Percentiles rank a stretch among this genome's conserved stretches.
phyloP scores from a whole-genome alignment of 2,888 invertebrate genomes.

The Digitonthophagus gazella region DNA sequence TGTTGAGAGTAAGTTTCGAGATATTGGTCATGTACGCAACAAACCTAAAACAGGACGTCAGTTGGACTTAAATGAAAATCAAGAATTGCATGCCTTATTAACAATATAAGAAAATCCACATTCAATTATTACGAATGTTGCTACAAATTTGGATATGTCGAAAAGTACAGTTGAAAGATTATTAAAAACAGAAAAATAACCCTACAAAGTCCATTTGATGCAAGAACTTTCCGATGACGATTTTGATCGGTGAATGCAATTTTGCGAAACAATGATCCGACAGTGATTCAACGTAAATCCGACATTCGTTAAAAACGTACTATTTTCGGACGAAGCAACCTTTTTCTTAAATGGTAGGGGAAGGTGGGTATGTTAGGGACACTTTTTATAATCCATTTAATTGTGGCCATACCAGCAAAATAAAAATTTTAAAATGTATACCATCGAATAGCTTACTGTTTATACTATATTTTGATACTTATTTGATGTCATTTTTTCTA shows the following conservation, averaged over 20 bases:
- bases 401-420: no score
- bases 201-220: no score
- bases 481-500: no score
- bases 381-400: no score
- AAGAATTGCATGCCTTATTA: background rate
- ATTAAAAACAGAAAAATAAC: no score
- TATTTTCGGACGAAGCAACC: background rate
- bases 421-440: no score
- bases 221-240: background rate
- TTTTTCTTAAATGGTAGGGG: background rate
- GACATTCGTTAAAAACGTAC: background rate
- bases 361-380: no score
- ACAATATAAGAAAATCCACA: background rate
- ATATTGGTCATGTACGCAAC: no score
- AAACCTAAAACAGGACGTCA: background rate
- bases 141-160: no score
- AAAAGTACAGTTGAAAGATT: background rate
- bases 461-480: no score
- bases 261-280: constrained; percentile 1
- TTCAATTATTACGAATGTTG: no score
- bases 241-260: background rate
- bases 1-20: background rate
- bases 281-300: background rate
- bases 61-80: background rate
- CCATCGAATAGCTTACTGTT: no score